Conservation (phyloP, 2,888 invertebrate species). For the Plutella xylostella region DNA sequence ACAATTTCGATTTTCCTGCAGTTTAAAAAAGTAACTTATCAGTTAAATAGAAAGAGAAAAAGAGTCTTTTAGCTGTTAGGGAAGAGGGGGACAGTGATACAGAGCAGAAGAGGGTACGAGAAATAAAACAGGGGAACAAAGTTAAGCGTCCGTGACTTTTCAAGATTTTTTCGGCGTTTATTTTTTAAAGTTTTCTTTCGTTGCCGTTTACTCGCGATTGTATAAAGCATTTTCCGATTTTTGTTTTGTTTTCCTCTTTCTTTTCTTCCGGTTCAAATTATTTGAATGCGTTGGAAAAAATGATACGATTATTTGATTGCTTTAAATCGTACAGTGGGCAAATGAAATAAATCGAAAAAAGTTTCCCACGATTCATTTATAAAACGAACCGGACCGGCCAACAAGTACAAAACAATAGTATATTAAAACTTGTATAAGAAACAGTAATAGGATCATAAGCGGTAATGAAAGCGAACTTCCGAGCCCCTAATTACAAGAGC, state of each 20-base stretch:
- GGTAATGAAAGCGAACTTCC: conserved; percentile 65
- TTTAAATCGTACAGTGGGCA: conserved; percentile 25
- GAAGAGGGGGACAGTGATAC: conserved; percentile 30
- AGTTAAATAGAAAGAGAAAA: conserved; percentile 48
- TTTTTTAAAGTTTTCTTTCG: conserved; percentile 63
- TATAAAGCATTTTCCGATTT: conserved; percentile 52
- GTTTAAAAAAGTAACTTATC: conserved; percentile 68
- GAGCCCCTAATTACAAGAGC: conserved; percentile 58
- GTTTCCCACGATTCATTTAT: no score
- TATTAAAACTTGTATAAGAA: conserved; percentile 61
- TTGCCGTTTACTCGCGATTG: conserved; percentile 41
- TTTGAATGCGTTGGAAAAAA: no score
- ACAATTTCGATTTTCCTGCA: conserved; percentile 64
- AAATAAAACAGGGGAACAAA: conserved; percentile 69
- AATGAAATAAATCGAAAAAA: not conserved
- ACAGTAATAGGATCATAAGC: conserved; percentile 56
- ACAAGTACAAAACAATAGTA: conserved; percentile 30
- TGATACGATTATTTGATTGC: no score
- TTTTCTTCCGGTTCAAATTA: conserved; percentile 34
- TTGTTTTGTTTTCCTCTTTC: conserved; percentile 43
- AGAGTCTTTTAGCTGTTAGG: conserved; percentile 27
- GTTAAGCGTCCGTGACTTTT: conserved; percentile 72
- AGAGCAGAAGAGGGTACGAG: conserved; percentile 56
- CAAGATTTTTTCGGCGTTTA: conserved; percentile 66
- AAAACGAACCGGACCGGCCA: conserved; percentile 9